phyloP scores from a whole-genome alignment of 2,113 vertebrate species.

The Chionis minor region DNA sequence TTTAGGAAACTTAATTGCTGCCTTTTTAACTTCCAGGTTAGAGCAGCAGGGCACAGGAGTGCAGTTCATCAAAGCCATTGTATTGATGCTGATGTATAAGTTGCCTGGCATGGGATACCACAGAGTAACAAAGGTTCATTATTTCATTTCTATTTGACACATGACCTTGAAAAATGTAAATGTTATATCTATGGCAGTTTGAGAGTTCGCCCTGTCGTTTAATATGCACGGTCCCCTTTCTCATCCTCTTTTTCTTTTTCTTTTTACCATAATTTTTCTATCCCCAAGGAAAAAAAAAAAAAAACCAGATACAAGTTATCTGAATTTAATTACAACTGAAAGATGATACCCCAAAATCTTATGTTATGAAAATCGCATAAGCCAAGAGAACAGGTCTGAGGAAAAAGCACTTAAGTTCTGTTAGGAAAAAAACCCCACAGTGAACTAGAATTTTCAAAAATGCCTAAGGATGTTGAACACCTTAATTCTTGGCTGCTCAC shows the following conservation, averaged over 20 bases:
- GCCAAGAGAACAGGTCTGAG: background rate
- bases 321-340: slow-evolving; percentile 7
- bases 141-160: slow-evolving; percentile 44
- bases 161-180: slow-evolving; percentile 52
- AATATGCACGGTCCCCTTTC: background rate
- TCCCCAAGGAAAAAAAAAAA: background rate
- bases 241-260: background rate
- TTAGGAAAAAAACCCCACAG: accelerated
- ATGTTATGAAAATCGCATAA: background rate
- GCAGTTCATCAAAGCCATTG: slow-evolving; percentile 20
- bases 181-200: slow-evolving; percentile 1
- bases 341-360: background rate
- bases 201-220: background rate
- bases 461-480: background rate
- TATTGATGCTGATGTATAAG: background rate
- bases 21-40: slow-evolving; percentile 36
- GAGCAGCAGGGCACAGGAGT: slow-evolving; percentile 9
- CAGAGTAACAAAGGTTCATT: slow-evolving; percentile 20
- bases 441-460: background rate
- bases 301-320: background rate
- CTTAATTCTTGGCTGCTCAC: background rate
- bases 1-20: slow-evolving; percentile 35
- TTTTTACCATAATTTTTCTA: background rate
- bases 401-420: background rate
- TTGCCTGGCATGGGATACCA: background rate